Base-by-base conservation (phyloP, 2,888 invertebrate genomes). In the Eupithecia exiguata region DNA sequence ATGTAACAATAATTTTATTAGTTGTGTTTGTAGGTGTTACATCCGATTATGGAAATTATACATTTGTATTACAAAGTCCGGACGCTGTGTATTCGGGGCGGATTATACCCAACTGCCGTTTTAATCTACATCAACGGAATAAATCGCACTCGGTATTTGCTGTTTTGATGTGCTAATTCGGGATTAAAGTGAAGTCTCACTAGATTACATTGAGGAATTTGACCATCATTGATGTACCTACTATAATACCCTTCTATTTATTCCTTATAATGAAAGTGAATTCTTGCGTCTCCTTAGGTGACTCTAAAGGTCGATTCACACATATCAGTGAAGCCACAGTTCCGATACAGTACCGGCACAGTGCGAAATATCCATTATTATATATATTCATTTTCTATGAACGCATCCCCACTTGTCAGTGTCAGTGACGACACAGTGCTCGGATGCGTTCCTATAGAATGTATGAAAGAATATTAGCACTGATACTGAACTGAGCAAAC, bases 111-210 rank as follows among this genome's bases (percentile, higher is more conserved):
- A 62, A 18, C 35, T 7, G 62, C 35, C 35, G 62, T 21, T 62
- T 21, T 35, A 58, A 58, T 58, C 61, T 61, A 61, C 61, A 61
- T 61, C 62, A 62, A 35, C 9, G 16, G 62, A 58, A 58, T 25
- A 25, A 58, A 58, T 58, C 21, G 21, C 58, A 25, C 25, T 25
- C 25, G 58, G 58, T 25, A 58, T 58, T 58, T 58, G 25, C 25
- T 25, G 46, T 58, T 58, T 58, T 14, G 58, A 58, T 58, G 25
- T 25, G 58, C 14, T 12, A 25, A 58, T 58, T 21, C 25, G 14
- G 25, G 25, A 58, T 25, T 58, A 14, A 25, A 25, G 5, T 58
- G 30, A 4, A 30, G 30, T 30, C 30, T 58, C 5, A 9, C 14
- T 58, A 58, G 21, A 53, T 53, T 21, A 53, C 49, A 21, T 21